Conservation (phyloP, 2,797 vertebrate genomes). For the Acropternis orthonyx region DNA sequence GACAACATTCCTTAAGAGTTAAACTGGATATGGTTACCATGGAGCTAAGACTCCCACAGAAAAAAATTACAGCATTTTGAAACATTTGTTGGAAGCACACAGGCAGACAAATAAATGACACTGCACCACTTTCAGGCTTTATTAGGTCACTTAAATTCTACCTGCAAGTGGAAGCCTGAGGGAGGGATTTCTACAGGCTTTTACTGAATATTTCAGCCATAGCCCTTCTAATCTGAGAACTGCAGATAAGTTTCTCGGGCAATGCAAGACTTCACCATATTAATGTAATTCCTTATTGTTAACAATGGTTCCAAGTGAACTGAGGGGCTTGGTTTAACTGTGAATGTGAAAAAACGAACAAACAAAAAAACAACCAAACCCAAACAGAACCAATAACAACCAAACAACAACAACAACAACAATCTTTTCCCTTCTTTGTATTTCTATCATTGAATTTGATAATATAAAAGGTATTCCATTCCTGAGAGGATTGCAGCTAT, state of each 20-base stretch:
- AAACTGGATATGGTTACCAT: constrained; percentile 75
- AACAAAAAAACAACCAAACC: no score
- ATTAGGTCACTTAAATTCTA: constrained; percentile 59
- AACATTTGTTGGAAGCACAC: constrained; percentile 63
- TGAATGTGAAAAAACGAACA: background rate
- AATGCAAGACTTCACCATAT: background rate
- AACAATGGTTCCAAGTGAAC: background rate
- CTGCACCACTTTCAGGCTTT: constrained; percentile 50
- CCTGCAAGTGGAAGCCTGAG: constrained; percentile 1
- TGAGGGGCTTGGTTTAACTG: background rate
- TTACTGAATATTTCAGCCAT: background rate
- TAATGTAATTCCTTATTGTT: background rate
- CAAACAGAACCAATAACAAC: background rate
- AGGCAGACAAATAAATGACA: constrained; percentile 70
- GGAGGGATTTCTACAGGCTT: constrained; percentile 6
- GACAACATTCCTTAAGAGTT: constrained; percentile 56
- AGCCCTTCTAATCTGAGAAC: background rate
- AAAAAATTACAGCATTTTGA: constrained; percentile 70
- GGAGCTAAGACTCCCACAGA: constrained; percentile 70
- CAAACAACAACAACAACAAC: background rate
- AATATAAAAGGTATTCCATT: background rate
- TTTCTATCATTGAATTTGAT: background rate
- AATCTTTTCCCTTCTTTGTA: background rate
- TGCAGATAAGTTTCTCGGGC: background rate
- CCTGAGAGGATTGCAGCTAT: background rate